Conservation (phyloP, 1,140 invertebrate genomes). For the Megathymus violae region DNA sequence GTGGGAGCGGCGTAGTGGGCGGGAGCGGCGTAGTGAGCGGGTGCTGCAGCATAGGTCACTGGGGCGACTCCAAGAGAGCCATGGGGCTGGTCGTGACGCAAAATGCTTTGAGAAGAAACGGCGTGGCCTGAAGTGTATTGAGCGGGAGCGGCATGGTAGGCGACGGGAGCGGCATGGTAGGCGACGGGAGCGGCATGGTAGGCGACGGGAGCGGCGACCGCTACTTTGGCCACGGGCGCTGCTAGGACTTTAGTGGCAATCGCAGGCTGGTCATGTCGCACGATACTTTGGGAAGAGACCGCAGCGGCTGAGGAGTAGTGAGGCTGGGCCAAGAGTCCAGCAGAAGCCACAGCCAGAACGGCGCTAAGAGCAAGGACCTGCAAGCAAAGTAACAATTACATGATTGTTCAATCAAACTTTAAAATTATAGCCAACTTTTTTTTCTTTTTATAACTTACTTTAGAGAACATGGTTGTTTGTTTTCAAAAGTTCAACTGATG, state of each 20-base stretch:
- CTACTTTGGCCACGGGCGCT: constrained; percentile 48
- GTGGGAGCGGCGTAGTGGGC: not conserved
- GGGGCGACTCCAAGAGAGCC: constrained; percentile 31
- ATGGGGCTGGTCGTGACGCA: constrained; percentile 44
- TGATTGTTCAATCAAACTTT: constrained; percentile 1
- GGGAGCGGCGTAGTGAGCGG: constrained; percentile 27
- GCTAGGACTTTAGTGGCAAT: constrained; percentile 46
- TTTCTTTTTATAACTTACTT: constrained; percentile 39
- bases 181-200: constrained; percentile 55
- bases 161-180: constrained; percentile 45
- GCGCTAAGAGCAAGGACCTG: constrained; percentile 44
- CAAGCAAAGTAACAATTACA: constrained; percentile 10
- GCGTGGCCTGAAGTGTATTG: no score
- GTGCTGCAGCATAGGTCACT: constrained; percentile 32
- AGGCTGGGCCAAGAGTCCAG: constrained; percentile 48
- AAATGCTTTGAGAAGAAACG: constrained; percentile 54
- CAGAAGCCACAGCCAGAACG: constrained; percentile 39
- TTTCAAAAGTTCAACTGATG: constrained; percentile 31
- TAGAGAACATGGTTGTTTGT: constrained; percentile 37
- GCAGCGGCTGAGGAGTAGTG: constrained; percentile 61
- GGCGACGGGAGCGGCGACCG: constrained; percentile 56
- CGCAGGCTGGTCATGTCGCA: constrained; percentile 50
- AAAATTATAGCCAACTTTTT: no score
- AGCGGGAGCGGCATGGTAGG: constrained; percentile 48
- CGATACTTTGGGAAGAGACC: constrained; percentile 67